Conservation (phyloP, 2,888 invertebrate species). For the Pachymerium ferrugineum region DNA sequence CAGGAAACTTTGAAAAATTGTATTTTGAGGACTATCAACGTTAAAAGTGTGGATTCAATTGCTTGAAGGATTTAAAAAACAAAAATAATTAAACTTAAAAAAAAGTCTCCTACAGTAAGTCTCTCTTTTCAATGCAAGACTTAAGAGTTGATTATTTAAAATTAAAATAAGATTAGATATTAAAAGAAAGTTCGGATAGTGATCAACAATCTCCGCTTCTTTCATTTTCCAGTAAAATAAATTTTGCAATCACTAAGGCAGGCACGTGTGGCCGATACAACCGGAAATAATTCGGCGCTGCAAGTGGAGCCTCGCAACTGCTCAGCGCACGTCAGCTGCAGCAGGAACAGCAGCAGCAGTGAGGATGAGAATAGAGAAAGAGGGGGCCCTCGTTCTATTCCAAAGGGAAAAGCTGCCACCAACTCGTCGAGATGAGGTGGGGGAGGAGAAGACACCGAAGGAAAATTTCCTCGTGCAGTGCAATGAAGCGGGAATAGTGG, state of each 20-base stretch:
- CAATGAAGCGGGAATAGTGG: constrained; percentile 27
- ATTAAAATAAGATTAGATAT: too few relatives aligned
- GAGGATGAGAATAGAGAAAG: constrained; percentile 7
- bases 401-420: background rate
- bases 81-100: too few relatives aligned
- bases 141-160: too few relatives aligned
- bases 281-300: constrained; percentile 12
- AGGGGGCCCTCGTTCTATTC: constrained; percentile 5
- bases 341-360: constrained; percentile 11
- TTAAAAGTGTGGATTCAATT: too few relatives aligned
- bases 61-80: too few relatives aligned
- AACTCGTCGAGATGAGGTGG: background rate
- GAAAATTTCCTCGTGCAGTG: constrained; percentile 11
- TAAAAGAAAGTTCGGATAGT: too few relatives aligned
- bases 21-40: too few relatives aligned
- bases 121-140: too few relatives aligned
- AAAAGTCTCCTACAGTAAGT: too few relatives aligned
- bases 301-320: background rate
- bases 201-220: background rate
- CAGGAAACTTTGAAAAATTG: too few relatives aligned
- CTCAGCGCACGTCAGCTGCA: background rate
- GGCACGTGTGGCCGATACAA: constrained; percentile 24
- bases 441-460: background rate
- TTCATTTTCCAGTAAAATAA: background rate
- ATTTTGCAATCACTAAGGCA: background rate